Evolutionary conservation across 1,140 invertebrate genomes (phyloP).

Genomic region (Heliconius nattereri): DNA sequence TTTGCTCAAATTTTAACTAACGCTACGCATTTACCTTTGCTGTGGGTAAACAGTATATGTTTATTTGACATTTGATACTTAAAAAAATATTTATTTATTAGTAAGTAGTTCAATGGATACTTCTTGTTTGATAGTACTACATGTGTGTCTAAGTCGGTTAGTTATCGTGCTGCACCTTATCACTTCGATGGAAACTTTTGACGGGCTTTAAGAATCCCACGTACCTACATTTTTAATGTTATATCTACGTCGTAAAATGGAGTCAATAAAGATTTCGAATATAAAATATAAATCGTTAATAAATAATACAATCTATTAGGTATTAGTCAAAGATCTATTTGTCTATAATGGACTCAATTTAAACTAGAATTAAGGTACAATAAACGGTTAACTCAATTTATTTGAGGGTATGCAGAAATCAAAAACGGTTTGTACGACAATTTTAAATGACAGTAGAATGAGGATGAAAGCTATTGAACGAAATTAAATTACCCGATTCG

Average conservation of each 20-base stretch:
- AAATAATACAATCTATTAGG: neutral
- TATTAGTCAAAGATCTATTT: neutral
- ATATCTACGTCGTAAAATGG: constrained; percentile 1
- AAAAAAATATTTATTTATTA: neutral
- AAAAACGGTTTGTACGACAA: constrained; percentile 21
- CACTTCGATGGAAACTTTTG: constrained; percentile 65
- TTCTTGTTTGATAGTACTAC: neutral
- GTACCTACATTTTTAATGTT: neutral
- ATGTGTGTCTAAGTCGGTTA: constrained; percentile 1
- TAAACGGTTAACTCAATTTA: neutral
- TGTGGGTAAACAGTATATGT: neutral
- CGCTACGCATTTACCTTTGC: neutral
- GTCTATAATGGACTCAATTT: neutral
- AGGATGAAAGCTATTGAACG: constrained; percentile 39
- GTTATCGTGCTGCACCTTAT: constrained; percentile 56
- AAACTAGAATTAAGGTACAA: neutral
- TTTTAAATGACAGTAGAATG: constrained; percentile 31
- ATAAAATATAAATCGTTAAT: neutral
- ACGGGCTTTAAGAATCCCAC: constrained; percentile 39
- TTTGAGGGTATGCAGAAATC: neutral
- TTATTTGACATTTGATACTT: constrained; percentile 7
- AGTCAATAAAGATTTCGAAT: neutral
- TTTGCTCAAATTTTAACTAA: neutral
- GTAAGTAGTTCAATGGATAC: constrained; percentile 2
- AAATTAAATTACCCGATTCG: constrained; percentile 41